Conservation (phyloP, 2,888 invertebrate species). For the Pseudanteris insignis region DNA sequence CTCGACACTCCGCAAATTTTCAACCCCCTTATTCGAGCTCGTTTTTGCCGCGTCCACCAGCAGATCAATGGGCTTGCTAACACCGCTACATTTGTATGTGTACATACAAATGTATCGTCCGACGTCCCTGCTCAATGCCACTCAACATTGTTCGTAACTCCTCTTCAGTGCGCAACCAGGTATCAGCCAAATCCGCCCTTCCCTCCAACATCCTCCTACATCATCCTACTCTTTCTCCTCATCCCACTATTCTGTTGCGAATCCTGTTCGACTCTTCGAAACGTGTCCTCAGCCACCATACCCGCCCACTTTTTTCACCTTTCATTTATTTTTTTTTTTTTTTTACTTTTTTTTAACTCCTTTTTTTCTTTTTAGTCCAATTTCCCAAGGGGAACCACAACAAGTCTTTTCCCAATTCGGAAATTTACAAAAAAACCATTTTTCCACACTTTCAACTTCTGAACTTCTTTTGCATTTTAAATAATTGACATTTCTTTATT, state of each 20-base stretch:
- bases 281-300: slow-evolving; percentile 24
- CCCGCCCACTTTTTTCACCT: slow-evolving; percentile 4
- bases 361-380: no score
- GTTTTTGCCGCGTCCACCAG: slow-evolving; percentile 59
- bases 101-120: no score
- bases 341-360: slow-evolving; percentile 7
- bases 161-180: slow-evolving; percentile 32
- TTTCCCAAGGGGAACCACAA: no score
- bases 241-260: slow-evolving; percentile 1
- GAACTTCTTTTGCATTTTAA: no score
- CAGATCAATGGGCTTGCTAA: slow-evolving; percentile 67
- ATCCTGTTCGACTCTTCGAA: slow-evolving; percentile 45
- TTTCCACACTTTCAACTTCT: no score
- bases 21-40: slow-evolving; percentile 47
- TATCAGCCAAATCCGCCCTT: slow-evolving; percentile 38
- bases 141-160: slow-evolving; percentile 30
- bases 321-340: slow-evolving; percentile 2
- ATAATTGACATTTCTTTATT: no score
- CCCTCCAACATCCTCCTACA: neutral
- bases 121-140: slow-evolving; percentile 45
- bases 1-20: slow-evolving; percentile 47
- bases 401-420: no score
- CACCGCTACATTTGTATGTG: slow-evolving; percentile 61
- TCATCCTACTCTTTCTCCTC: slow-evolving; percentile 13
- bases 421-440: no score